These are phyloP conservation scores for Lutra lutra DNA, from an alignment of 2,797 vertebrate species.

Conservation along the genomic window DNA sequence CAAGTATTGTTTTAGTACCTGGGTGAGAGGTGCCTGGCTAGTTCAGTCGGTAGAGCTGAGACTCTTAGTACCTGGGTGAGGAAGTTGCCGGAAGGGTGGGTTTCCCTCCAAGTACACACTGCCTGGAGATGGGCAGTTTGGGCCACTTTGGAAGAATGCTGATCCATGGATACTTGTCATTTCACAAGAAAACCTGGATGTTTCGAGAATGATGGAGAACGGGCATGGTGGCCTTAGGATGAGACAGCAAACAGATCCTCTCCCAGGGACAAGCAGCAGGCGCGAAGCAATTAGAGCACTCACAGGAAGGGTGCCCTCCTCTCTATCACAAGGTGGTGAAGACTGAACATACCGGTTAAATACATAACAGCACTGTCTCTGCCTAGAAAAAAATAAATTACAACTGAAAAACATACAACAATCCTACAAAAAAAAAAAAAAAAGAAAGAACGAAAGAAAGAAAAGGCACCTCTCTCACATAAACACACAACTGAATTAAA, in stretches of 20 bases:
- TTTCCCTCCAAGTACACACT: neutral
- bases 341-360: neutral
- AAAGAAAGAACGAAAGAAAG: too few species aligned
- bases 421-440: neutral
- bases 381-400: neutral
- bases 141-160: neutral
- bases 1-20: neutral
- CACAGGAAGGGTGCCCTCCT: neutral
- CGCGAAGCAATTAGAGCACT: neutral
- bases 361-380: neutral
- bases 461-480: neutral
- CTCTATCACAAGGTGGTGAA: neutral
- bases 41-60: too few species aligned
- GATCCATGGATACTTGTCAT: neutral
- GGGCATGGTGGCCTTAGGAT: neutral
- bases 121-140: neutral
- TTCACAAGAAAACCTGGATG: neutral
- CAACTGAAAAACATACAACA: neutral
- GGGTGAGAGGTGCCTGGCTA: too few species aligned
- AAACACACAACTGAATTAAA: slow-evolving; percentile 1
- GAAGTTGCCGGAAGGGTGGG: neutral
- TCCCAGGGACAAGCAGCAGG: neutral
- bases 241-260: neutral
- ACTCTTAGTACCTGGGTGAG: neutral
- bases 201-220: slow-evolving; percentile 12